phyloP scores from a whole-genome alignment of 1,140 invertebrate species.

The Drosophila repleta region DNA sequence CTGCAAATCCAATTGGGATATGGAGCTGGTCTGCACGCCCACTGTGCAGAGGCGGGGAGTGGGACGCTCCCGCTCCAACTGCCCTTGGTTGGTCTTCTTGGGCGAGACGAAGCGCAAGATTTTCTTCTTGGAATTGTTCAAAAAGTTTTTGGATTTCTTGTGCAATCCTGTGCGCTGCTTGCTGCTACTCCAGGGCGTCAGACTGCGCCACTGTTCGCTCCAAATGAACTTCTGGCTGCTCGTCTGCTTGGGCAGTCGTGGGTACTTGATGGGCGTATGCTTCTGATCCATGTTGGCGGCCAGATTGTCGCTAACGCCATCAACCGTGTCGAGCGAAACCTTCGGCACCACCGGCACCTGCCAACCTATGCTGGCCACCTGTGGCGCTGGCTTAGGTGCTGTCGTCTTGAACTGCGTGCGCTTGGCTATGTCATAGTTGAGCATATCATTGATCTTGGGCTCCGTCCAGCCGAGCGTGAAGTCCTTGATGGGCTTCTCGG shows the following conservation, averaged over 20 bases:
- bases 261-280: constrained; percentile 71
- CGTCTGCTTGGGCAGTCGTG: constrained; percentile 21
- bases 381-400: constrained; percentile 61
- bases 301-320: constrained; percentile 70
- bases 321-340: constrained; percentile 73
- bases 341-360: constrained; percentile 60
- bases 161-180: constrained; percentile 42
- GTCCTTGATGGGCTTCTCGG: constrained; percentile 55
- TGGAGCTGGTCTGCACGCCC: constrained; percentile 74
- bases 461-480: constrained; percentile 68
- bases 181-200: constrained; percentile 63
- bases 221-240: constrained; percentile 73
- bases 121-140: constrained; percentile 75
- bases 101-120: constrained; percentile 77
- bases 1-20: constrained; percentile 50
- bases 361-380: constrained; percentile 67
- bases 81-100: constrained; percentile 62
- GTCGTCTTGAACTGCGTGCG: constrained; percentile 39
- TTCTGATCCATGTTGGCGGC: constrained; percentile 71
- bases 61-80: constrained; percentile 4
- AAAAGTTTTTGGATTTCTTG: constrained; percentile 65
- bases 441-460: constrained; percentile 73
- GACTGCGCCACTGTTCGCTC: constrained; percentile 68
- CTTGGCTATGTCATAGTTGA: constrained; percentile 64
- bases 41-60: constrained; percentile 54